phyloP scores from a whole-genome alignment of 2,888 invertebrate genomes.

The Cecidostiba fungosa region DNA sequence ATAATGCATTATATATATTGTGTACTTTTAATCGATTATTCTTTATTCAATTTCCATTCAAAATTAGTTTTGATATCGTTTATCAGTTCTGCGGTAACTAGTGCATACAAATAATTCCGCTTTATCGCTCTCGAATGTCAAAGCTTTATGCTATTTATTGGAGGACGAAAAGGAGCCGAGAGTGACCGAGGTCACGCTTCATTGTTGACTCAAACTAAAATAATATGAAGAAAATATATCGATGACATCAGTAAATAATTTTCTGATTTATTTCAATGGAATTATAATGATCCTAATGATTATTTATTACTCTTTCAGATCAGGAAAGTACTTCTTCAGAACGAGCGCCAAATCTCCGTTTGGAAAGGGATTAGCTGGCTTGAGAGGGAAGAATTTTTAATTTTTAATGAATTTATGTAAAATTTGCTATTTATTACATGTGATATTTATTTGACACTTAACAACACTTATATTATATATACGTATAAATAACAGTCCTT shows the following conservation, averaged over 20 bases:
- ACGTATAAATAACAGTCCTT: conserved; percentile 46
- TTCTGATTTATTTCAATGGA: not conserved
- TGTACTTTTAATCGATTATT: too few species aligned
- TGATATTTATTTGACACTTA: conserved; percentile 16
- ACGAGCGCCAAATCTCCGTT: conserved; percentile 59
- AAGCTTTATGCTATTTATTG: not conserved
- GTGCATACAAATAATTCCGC: not conserved
- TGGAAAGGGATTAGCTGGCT: conserved; percentile 39
- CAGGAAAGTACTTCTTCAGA: conserved; percentile 63
- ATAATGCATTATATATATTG: too few species aligned
- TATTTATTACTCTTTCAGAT: conserved; percentile 42
- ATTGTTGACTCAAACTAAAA: not conserved
- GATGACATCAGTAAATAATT: not conserved
- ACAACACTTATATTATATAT: not conserved
- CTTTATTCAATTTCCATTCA: too few species aligned
- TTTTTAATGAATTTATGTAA: not conserved
- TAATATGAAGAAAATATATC: not conserved
- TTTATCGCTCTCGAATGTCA: not conserved
- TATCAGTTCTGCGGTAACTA: not conserved
- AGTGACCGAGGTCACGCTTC: not conserved
- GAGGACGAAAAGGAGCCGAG: not conserved
- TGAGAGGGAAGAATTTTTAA: not conserved
- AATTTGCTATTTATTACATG: conserved; percentile 20
- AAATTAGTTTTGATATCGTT: not conserved
- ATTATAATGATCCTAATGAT: not conserved